A percentile compares a stretch with the other conserved stretches of the same genome.
phyloP scores from a whole-genome alignment of 2,888 invertebrate genomes.

The Agrotis exclamationis region DNA sequence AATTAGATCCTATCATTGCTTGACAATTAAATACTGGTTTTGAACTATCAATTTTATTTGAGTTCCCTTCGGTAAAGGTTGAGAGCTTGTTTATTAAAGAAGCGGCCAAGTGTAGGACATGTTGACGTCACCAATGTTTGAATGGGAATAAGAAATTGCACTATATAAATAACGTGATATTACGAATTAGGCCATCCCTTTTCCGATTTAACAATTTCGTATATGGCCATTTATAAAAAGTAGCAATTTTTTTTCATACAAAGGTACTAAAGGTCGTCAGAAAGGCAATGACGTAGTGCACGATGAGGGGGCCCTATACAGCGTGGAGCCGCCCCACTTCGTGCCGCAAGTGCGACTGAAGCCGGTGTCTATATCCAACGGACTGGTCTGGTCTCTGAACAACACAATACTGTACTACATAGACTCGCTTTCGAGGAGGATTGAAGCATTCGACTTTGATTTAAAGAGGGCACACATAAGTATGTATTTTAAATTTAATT shows the following conservation, averaged over 20 bases:
- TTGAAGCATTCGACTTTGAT: constrained; percentile 93
- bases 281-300: constrained; percentile 40
- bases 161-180: neutral
- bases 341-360: constrained; percentile 62
- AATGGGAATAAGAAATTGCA: neutral
- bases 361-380: constrained; percentile 92
- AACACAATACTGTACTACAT: constrained; percentile 92
- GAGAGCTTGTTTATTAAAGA: neutral
- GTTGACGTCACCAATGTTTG: neutral
- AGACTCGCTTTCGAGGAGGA: constrained; percentile 89
- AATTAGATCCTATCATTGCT: too few relatives aligned
- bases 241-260: too few relatives aligned
- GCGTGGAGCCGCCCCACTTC: constrained; percentile 74
- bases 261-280: constrained; percentile 62
- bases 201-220: too few relatives aligned
- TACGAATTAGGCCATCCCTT: too few relatives aligned
- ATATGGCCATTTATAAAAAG: too few relatives aligned
- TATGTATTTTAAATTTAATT: constrained; percentile 35
- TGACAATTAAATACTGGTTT: neutral
- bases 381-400: constrained; percentile 92
- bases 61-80: neutral
- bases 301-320: constrained; percentile 70
- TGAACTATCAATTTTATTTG: neutral
- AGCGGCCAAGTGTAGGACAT: neutral
- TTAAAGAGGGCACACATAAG: constrained; percentile 77